phyloP scores from a whole-genome alignment of 2,888 invertebrate genomes.

The Megastigmus dorsalis region DNA sequence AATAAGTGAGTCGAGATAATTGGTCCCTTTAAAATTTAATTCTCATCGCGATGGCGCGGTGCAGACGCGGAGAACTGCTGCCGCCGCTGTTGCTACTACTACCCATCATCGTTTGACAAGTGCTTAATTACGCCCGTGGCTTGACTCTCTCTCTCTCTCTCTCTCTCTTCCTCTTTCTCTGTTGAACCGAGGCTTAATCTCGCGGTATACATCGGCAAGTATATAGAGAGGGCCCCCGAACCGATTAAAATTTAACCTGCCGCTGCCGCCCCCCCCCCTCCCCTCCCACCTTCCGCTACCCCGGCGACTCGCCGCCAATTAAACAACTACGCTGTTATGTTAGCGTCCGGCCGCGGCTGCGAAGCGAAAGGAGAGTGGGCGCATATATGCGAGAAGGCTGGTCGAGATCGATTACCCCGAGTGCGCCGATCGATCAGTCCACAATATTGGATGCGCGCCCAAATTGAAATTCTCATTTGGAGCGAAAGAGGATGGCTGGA shows the following conservation, averaged over 20 bases:
- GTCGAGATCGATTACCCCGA: slow-evolving; percentile 35
- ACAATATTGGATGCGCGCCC: neutral
- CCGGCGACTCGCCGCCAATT: slow-evolving; percentile 33
- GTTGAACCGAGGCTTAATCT: slow-evolving; percentile 43
- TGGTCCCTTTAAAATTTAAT: slow-evolving; percentile 52
- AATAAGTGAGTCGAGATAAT: slow-evolving; percentile 52
- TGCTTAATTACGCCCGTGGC: slow-evolving; percentile 46
- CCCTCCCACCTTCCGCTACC: slow-evolving; percentile 2
- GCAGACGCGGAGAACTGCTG: neutral
- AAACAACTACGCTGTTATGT: slow-evolving; percentile 43
- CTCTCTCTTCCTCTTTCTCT: neutral
- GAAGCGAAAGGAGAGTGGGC: neutral
- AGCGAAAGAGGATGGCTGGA: neutral
- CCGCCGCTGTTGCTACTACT: slow-evolving; percentile 16
- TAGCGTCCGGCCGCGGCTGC: neutral
- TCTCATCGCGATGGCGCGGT: slow-evolving; percentile 31
- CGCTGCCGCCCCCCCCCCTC: slow-evolving; percentile 3
- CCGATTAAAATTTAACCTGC: slow-evolving; percentile 44
- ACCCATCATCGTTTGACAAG: slow-evolving; percentile 53
- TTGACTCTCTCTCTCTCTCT: neutral
- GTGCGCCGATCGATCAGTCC: slow-evolving; percentile 26
- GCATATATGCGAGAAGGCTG: neutral
- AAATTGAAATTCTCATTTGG: slow-evolving; percentile 35
- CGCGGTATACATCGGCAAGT: slow-evolving; percentile 41
- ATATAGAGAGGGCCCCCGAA: neutral